These are phyloP conservation scores for Iguana delicatissima DNA, from an alignment of 2,797 vertebrate species.

Conservation along the genomic window DNA sequence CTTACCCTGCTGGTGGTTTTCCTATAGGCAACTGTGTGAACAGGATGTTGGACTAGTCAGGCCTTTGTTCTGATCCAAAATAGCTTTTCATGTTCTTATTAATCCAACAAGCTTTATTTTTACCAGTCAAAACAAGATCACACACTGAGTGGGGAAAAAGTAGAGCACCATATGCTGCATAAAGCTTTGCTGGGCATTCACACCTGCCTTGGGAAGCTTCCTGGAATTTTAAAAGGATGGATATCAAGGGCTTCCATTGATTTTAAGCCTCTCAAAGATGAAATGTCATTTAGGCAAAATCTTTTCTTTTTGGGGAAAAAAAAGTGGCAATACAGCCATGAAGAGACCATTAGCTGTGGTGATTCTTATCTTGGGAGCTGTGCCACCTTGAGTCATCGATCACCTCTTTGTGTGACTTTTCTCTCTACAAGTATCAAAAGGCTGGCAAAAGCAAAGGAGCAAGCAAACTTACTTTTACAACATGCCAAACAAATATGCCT, in stretches of 20 bases:
- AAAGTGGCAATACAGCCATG: neutral
- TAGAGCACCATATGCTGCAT: neutral
- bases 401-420: neutral
- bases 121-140: neutral
- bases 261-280: neutral
- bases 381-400: slow-evolving; percentile 6
- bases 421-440: neutral
- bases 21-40: too few relatives aligned
- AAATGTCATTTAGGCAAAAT: neutral
- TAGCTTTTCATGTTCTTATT: too few relatives aligned
- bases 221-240: neutral
- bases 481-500: neutral
- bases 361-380: neutral
- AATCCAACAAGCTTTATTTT: too few relatives aligned
- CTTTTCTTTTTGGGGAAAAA: neutral
- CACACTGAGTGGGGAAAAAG: neutral
- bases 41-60: too few relatives aligned
- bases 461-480: neutral
- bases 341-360: neutral
- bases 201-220: neutral
- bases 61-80: too few relatives aligned
- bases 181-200: neutral
- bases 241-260: neutral
- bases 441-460: neutral
- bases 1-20: too few relatives aligned